Conservation (phyloP, 2,797 vertebrate genomes). For the Anableps anableps region DNA sequence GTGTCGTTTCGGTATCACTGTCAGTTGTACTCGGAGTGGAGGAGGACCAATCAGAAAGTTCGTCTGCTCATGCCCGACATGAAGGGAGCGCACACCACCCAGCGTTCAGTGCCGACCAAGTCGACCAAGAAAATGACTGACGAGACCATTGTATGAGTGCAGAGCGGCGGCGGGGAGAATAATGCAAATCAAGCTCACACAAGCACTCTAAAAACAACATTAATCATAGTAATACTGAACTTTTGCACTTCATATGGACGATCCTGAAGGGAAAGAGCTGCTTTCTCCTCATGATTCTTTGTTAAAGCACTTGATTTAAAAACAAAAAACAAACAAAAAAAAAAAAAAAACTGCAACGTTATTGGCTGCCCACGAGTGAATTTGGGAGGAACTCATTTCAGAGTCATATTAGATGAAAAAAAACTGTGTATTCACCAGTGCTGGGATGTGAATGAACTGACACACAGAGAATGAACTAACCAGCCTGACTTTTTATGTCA, state of each 20-base stretch:
- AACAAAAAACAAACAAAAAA: slow-evolving; percentile 58
- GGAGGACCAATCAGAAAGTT: slow-evolving; percentile 98
- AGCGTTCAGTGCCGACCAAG: slow-evolving; percentile 88
- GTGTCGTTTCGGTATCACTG: slow-evolving; percentile 99
- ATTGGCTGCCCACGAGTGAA: slow-evolving; percentile 61
- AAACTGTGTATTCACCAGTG: slow-evolving; percentile 42
- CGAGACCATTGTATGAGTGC: slow-evolving; percentile 93
- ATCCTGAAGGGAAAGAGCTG: slow-evolving; percentile 57
- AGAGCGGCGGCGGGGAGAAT: slow-evolving; percentile 48
- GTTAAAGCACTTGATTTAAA: slow-evolving; percentile 73
- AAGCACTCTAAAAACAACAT: slow-evolving; percentile 66
- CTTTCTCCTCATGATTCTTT: slow-evolving; percentile 57
- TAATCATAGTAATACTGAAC: slow-evolving; percentile 69
- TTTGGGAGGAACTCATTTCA: slow-evolving; percentile 65
- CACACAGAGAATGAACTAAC: slow-evolving; percentile 61
- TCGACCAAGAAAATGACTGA: slow-evolving; percentile 93
- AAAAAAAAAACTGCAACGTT: slow-evolving; percentile 65
- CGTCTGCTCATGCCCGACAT: slow-evolving; percentile 89
- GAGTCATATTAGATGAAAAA: slow-evolving; percentile 53
- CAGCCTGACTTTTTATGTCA: slow-evolving; percentile 54
- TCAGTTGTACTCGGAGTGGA: slow-evolving; percentile 98
- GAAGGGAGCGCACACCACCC: slow-evolving; percentile 83
- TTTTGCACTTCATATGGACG: slow-evolving; percentile 79
- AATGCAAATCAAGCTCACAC: slow-evolving; percentile 59
- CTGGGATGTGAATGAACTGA: slow-evolving; percentile 52